Base-by-base conservation (phyloP, 2,113 vertebrate genomes). In the Antennarius striatus region DNA sequence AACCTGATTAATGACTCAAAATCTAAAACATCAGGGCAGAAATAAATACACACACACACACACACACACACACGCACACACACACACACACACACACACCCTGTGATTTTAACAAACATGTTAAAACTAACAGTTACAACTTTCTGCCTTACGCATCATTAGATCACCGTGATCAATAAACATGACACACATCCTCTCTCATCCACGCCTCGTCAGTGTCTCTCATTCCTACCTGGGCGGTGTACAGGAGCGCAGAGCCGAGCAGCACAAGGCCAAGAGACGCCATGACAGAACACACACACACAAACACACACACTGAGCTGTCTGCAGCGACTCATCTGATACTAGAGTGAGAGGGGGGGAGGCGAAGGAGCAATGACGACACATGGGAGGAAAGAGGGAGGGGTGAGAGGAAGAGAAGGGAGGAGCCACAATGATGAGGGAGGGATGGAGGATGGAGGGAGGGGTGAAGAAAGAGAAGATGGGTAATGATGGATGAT, bases 251-350 rank as follows among this genome's bases (percentile, higher is more conserved):
- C 60, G 78, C 70, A 6, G 77, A 30, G 56, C 73, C 40, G 61
- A 88, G 82, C 76, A 89, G 72, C 77, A 89, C 77, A 72, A 87
- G 73, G 70, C 76, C 0, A 61, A 87, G 72, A 49, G 77, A 86
- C 57, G 85, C 81, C 87, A 89, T 89, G 66, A 68, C 63, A 28
- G 53, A 68, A 65, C 49, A 55, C 71, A 17, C 71, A 17, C 63
- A 73, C 42, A 22, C 0, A 68, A 61, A 65, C 84, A 59, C 73
- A 75, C 79, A 53, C 43, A 48, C 32, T 36, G 32, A 63, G 56
- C 48, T 10, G 58, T 10, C 50, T 42, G 54, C 57, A 14, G 4
- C 42, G 51, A 9, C 61, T 52, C 54, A 48, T 56, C 71, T 70
- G 71, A 62, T n/a, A 56, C 59, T 22, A 22, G 22, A 22, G 22